phyloP scores from a whole-genome alignment of 2,888 invertebrate genomes.

The Priocnemis perturbator region DNA sequence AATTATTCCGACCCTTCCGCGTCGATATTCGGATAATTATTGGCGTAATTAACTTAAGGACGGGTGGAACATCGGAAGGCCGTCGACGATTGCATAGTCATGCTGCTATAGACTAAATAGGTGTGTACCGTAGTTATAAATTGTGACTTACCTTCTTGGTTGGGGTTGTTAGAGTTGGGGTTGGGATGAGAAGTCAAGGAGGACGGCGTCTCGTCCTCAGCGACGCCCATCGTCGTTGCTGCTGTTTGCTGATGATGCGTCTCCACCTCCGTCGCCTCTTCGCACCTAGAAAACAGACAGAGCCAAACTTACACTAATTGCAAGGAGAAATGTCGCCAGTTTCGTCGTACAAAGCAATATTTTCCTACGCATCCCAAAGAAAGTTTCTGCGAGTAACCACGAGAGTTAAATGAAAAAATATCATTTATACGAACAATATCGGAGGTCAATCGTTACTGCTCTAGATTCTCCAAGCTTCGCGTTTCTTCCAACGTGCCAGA shows the following conservation, averaged over 20 bases:
- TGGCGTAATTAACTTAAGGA: no score
- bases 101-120: background rate
- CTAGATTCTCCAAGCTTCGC: no score
- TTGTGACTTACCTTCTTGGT: constrained; percentile 67
- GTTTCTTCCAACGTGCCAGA: no score
- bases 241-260: constrained; percentile 71
- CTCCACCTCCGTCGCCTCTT: constrained; percentile 72
- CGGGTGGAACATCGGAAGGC: background rate
- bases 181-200: constrained; percentile 71
- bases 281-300: constrained; percentile 60
- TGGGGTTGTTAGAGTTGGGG: constrained; percentile 66
- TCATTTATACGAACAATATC: no score
- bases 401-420: no score
- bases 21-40: background rate
- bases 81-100: background rate
- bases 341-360: no score
- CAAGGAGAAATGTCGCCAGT: no score
- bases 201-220: constrained; percentile 72
- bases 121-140: background rate
- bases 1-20: background rate
- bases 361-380: no score
- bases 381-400: no score
- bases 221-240: constrained; percentile 72
- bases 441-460: no score
- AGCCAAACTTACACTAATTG: background rate